Conservation (phyloP, 2,888 invertebrate species). For the Eledone cirrhosa region DNA sequence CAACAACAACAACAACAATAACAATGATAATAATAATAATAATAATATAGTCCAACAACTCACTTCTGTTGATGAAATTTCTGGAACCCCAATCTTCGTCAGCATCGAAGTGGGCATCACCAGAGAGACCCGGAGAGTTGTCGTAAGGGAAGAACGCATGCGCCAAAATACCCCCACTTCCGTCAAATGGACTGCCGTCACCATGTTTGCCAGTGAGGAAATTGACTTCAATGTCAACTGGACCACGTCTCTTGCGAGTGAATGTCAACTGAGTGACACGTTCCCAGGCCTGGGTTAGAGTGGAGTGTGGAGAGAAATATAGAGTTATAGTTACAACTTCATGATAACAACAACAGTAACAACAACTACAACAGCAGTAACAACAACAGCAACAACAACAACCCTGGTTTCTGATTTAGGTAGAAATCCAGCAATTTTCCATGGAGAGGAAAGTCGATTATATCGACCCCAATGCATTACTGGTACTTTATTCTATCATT, state of each 20-base stretch:
- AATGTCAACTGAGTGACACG: constrained; percentile 31
- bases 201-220: constrained; percentile 28
- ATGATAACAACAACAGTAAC: not conserved
- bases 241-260: constrained; percentile 1
- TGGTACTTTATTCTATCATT: too few relatives aligned
- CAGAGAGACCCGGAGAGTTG: constrained; percentile 10
- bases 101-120: constrained; percentile 32
- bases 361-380: too few relatives aligned
- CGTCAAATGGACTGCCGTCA: constrained; percentile 32
- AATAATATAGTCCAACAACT: not conserved
- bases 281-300: constrained; percentile 23
- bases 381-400: too few relatives aligned
- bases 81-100: constrained; percentile 30
- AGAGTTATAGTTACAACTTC: not conserved
- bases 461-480: too few relatives aligned
- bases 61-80: not conserved
- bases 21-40: too few relatives aligned
- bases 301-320: not conserved
- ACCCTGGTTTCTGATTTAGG: too few relatives aligned
- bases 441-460: too few relatives aligned
- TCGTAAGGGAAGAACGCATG: constrained; percentile 31
- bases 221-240: constrained; percentile 30
- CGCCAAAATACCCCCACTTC: constrained; percentile 28
- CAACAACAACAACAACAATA: too few relatives aligned
- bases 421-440: too few relatives aligned